A percentile compares a stretch with the other conserved stretches of the same genome.
Evolutionary conservation across 2,797 vertebrate species (phyloP).

Genomic region (Acanthopagrus latus): DNA sequence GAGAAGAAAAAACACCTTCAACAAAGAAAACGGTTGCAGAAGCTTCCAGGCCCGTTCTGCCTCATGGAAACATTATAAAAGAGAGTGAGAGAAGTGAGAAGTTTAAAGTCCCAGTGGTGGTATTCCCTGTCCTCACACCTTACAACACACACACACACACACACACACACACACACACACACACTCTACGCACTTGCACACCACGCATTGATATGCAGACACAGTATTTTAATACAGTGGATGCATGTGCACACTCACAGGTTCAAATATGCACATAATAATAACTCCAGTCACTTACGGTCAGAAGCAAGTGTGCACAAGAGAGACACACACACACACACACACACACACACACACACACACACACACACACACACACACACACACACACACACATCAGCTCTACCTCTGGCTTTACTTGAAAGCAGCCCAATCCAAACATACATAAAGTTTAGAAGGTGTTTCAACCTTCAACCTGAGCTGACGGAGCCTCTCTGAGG

Average conservation of each 20-base stretch:
- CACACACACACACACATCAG: conserved; percentile 20
- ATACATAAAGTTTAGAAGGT: conserved; percentile 69
- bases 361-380: conserved; percentile 1
- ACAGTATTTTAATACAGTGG: not conserved
- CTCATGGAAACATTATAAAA: conserved; percentile 59
- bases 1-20: conserved; percentile 14
- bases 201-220: not conserved
- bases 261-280: conserved; percentile 15
- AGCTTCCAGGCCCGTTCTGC: conserved; percentile 23
- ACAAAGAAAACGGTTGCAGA: conserved; percentile 23
- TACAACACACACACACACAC: not conserved
- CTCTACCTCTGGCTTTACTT: conserved; percentile 38
- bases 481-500: conserved; percentile 59
- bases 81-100: conserved; percentile 40
- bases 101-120: conserved; percentile 35
- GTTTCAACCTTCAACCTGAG: conserved; percentile 71
- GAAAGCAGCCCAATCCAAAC: conserved; percentile 66
- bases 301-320: conserved; percentile 17
- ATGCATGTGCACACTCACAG: not conserved
- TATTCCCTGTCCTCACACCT: conserved; percentile 28
- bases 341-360: not conserved
- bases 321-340: not conserved
- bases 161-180: not conserved
- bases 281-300: conserved; percentile 22
- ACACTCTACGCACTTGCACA: not conserved